Base-by-base conservation (phyloP, 2,113 vertebrate species). In the Xerus inauris region DNA sequence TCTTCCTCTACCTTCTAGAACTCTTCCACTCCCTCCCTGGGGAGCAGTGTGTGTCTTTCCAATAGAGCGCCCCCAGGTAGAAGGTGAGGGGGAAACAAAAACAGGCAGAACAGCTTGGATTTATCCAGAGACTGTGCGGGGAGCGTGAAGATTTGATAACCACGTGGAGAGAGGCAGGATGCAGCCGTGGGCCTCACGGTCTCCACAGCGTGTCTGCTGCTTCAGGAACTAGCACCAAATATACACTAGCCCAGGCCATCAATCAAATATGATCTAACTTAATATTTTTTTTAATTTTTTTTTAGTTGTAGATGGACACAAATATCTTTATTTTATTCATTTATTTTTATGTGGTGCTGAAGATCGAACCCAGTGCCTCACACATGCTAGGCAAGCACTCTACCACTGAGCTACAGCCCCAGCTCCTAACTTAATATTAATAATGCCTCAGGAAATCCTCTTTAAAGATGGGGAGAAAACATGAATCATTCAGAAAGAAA, bases 111-210 rank as follows among this genome's bases (percentile, higher is more conserved):
- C 32, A 20, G 76, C 40, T 35, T 51, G 20, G 26, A 49, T 8
- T 64, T 1, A 11, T 49, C 0, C 40, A 26, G 3, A 42, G 1
- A 28, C 10, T 45, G 6, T n/a, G 24, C 2, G 26, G 35, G 10
- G 32, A 13, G 12, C 5, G n/a, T 32, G 45, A 6, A 35, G n/a
- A 57, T 8, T 2, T 10, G 38, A 22, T 22, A 42, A 45, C 24
- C 57, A 12, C 12, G 24, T 17, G 40, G 32, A 42, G 26, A 40
- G 8, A 85, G 87, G 24, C 0, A 9, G 12, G 12, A 17, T 49
- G 6, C 0, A 9, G 0, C 22, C 20, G 5, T 35, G 6, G 64
- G 10, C 28, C 69, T 16, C 11, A 11, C 13, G 9, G 4, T 28
- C 40, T 1, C 49, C 8, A 16, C 8, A 3, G 19, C 24, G 45